Percentiles rank a stretch among this genome's conserved stretches.
phyloP scores from a whole-genome alignment of 23 tunicate species.

The Trididemnum miniatum region DNA sequence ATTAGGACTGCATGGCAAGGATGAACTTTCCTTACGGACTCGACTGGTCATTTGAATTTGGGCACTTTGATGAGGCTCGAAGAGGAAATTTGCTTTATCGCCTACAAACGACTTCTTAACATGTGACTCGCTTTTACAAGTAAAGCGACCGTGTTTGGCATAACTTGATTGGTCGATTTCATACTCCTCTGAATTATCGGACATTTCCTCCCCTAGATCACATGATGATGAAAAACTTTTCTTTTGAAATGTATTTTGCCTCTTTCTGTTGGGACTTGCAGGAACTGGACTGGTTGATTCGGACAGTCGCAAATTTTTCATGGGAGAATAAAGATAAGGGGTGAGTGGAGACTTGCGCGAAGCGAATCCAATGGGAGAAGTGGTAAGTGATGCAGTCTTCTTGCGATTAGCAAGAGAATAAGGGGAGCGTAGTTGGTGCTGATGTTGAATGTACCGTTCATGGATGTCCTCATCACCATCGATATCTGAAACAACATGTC shows the following conservation, averaged over 20 bases:
- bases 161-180: background rate
- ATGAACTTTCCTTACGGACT: constrained; percentile 21
- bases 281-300: constrained; percentile 63
- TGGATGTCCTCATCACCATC: background rate
- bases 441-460: background rate
- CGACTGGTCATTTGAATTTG: background rate
- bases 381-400: background rate
- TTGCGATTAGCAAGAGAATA: background rate
- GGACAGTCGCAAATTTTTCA: constrained; percentile 46
- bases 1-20: constrained; percentile 77
- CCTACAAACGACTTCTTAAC: background rate
- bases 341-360: constrained; percentile 30
- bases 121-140: constrained; percentile 34
- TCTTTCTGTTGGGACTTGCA: constrained; percentile 51
- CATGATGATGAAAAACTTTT: background rate
- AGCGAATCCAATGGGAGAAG: constrained; percentile 3
- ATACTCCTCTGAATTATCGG: constrained; percentile 16
- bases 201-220: constrained; percentile 13
- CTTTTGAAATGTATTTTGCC: constrained; percentile 16
- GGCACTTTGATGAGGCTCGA: background rate
- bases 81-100: background rate
- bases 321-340: constrained; percentile 46
- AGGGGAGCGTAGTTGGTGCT: background rate
- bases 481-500: background rate
- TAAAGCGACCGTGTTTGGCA: constrained; percentile 50